A percentile compares a stretch with the other conserved stretches of the same genome.
Conservation (phyloP, 2,797 vertebrate species). For the Pogoniulus pusillus region DNA sequence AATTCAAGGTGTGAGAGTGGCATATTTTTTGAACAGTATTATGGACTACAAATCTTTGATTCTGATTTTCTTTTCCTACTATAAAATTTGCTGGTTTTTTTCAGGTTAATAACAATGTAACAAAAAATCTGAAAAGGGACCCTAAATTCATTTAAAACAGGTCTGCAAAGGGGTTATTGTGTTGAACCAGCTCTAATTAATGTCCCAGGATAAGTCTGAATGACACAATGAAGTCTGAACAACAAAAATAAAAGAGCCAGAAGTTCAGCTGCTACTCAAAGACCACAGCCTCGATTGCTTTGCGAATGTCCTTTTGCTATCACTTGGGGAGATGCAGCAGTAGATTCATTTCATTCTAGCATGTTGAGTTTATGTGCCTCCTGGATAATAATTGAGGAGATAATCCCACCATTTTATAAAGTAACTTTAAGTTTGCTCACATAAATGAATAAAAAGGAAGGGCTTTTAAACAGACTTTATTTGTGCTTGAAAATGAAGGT, state of each 20-base stretch:
- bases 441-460: not conserved
- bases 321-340: not conserved
- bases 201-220: not conserved
- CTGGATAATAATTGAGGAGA: not conserved
- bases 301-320: not conserved
- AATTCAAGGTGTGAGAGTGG: not conserved
- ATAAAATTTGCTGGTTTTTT: not conserved
- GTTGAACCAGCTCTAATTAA: not conserved
- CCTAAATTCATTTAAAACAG: not conserved
- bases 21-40: not conserved
- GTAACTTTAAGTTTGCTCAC: not conserved
- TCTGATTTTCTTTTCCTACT: not conserved
- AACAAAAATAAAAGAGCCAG: not conserved
- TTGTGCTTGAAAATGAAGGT: not conserved
- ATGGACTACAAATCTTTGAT: not conserved
- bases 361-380: not conserved
- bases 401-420: not conserved
- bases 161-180: not conserved
- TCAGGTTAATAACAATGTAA: not conserved
- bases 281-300: not conserved
- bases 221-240: not conserved
- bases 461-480: not conserved
- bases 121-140: not conserved
- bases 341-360: not conserved
- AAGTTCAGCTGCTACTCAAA: not conserved